A percentile compares a stretch with the other conserved stretches of the same genome.
phyloP scores from a whole-genome alignment of 2,113 vertebrate species.

The Bos indicus region DNA sequence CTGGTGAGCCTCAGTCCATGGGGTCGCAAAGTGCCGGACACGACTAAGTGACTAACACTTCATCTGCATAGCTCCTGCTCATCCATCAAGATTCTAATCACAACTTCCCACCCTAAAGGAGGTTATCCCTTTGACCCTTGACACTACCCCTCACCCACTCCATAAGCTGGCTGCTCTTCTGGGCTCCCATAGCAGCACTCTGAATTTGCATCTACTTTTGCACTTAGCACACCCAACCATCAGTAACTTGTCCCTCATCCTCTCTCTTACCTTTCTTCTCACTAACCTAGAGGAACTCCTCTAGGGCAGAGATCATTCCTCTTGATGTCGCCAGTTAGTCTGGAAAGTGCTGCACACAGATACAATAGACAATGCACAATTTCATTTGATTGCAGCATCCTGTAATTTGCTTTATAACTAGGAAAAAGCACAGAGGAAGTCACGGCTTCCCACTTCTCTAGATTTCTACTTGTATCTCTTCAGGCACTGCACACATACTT shows the following conservation, averaged over 20 bases:
- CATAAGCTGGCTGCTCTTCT: background rate
- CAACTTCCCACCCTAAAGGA: background rate
- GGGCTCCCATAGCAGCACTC: background rate
- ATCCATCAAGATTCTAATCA: background rate
- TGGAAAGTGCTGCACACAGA: background rate
- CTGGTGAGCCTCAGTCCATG: background rate
- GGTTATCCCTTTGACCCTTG: background rate
- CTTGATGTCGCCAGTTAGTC: background rate
- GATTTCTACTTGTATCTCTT: background rate
- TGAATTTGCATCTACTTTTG: background rate
- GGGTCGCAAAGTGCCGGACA: fast-evolving
- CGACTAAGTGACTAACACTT: background rate
- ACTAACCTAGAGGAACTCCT: background rate
- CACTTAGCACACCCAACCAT: too few relatives aligned
- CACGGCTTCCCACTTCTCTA: background rate
- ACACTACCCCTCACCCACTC: background rate
- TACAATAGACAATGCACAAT: background rate
- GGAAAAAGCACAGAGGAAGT: background rate
- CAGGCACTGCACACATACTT: background rate
- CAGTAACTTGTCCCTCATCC: background rate
- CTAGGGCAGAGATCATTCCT: background rate
- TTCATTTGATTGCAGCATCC: background rate
- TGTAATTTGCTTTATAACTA: background rate
- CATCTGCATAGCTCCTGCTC: background rate
- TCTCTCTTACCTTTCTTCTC: background rate